Evolutionary conservation across 2,797 vertebrate genomes (phyloP).

Genomic region (Picus viridis): DNA sequence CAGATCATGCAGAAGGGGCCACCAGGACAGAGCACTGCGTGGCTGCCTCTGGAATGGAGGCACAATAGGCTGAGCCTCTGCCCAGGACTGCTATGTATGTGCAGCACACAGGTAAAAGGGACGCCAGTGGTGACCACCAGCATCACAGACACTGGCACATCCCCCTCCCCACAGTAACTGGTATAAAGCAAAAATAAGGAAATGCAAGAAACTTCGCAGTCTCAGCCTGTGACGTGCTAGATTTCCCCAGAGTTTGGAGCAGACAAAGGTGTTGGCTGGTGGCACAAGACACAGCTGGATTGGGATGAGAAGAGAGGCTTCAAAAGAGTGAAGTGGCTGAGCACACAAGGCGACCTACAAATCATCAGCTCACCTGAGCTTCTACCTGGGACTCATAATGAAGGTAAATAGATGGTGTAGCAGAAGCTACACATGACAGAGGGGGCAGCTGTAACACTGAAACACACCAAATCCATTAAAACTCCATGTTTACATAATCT

Average conservation of each 20-base stretch:
- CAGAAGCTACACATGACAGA: not conserved
- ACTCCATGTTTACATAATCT: not conserved
- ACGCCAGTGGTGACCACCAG: not conserved
- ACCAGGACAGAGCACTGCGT: not conserved
- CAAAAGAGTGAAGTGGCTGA: not conserved
- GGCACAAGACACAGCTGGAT: not conserved
- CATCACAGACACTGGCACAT: not conserved
- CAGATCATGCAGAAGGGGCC: not conserved
- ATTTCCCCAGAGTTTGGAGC: not conserved
- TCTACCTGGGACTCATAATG: not conserved
- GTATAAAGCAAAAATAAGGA: not conserved
- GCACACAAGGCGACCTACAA: not conserved
- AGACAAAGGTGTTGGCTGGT: not conserved
- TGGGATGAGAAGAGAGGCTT: not conserved
- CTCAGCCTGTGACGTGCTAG: rapidly evolving
- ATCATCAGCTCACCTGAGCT: not conserved
- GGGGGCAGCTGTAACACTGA: not conserved
- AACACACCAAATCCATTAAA: not conserved
- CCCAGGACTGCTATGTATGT: not conserved
- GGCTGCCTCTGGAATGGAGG: not conserved
- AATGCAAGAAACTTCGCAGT: not conserved
- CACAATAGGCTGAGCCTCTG: not conserved
- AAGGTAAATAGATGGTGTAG: not conserved
- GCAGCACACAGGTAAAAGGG: not conserved
- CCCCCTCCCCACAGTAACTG: too few species aligned